Evolutionary conservation across 2,888 invertebrate species (phyloP).

Genomic region (Himalopsyche tibetana): DNA sequence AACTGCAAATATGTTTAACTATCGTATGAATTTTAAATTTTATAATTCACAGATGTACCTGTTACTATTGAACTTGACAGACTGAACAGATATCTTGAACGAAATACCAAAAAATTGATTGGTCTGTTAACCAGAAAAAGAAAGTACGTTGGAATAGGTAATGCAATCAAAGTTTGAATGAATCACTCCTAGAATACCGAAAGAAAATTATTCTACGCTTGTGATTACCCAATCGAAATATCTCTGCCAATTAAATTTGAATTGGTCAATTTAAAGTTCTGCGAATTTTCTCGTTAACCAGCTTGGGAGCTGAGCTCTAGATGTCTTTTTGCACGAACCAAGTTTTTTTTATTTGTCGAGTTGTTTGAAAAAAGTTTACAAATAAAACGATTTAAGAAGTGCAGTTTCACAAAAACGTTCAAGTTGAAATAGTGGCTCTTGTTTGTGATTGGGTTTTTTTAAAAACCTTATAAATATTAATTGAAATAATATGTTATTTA

Average conservation of each 20-base stretch:
- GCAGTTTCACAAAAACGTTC: too few relatives aligned
- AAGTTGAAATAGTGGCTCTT: too few relatives aligned
- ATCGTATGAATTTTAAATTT: too few relatives aligned
- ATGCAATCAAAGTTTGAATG: neutral
- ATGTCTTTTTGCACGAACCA: neutral
- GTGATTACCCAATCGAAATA: slow-evolving; percentile 11
- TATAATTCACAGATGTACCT: too few relatives aligned
- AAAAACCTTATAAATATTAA: too few relatives aligned
- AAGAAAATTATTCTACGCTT: neutral
- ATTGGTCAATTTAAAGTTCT: slow-evolving; percentile 26
- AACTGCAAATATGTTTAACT: too few relatives aligned
- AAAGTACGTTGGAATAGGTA: neutral
- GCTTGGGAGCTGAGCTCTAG: neutral
- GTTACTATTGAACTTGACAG: too few relatives aligned
- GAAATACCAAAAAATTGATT: neutral
- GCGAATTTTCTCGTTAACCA: slow-evolving; percentile 8
- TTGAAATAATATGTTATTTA: too few relatives aligned
- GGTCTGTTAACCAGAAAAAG: neutral
- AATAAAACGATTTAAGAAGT: too few relatives aligned
- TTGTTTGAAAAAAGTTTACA: too few relatives aligned
- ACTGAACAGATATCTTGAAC: too few relatives aligned
- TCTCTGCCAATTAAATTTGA: slow-evolving; percentile 29
- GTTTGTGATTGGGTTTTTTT: too few relatives aligned
- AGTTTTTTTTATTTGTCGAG: neutral
- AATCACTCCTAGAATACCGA: neutral